Evolutionary conservation across 2,797 vertebrate species (phyloP), one percentile per base, ranked within the genome.

Genomic region (Eulemur albifrons): DNA sequence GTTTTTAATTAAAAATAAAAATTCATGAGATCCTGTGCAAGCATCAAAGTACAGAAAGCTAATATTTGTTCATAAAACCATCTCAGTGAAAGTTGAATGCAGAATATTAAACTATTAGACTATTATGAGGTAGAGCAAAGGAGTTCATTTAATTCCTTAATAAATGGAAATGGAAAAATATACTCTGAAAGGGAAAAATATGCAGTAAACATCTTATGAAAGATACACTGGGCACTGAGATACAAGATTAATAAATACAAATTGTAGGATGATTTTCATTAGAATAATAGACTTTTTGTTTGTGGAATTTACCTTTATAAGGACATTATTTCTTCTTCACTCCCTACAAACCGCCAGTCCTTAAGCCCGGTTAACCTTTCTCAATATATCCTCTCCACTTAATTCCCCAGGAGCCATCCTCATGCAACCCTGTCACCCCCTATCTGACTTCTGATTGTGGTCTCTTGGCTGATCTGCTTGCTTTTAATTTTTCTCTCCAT

Each of bases 1-100:
- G 18, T 75, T 92, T 97, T 96, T 97, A 97, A 97, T 97, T 97
- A 97, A 97, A 97, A 97, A 97, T 97, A 97, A 97, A 97, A 97
- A 97, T 98, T 96, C 92, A 96, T 95, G 96, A 96, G 94, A 76
- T 97, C 52, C n/a, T 96, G 17, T 85, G 88, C 25, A 97, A 97
- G 84, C 93, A 91, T 80, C 92, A 76, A 95, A 97, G 69, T 90
- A 96, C 89, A 96, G 90, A 96, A 96, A 96, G 87, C 84, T 96
- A 97, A 97, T 97, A 97, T 98, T 98, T 97, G 96, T 94, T 97
- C 93, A 96, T 95, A 94, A 94, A 97, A 87, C 43, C 73, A 83
- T 88, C 91, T 96, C 95, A 84, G 20, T 86, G 92, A 79, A 96
- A 88, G 61, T 43, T 83, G 52, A 96, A 90, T 86, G 59, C 65